phyloP scores from a whole-genome alignment of 2,113 vertebrate species.

The Solea senegalensis region DNA sequence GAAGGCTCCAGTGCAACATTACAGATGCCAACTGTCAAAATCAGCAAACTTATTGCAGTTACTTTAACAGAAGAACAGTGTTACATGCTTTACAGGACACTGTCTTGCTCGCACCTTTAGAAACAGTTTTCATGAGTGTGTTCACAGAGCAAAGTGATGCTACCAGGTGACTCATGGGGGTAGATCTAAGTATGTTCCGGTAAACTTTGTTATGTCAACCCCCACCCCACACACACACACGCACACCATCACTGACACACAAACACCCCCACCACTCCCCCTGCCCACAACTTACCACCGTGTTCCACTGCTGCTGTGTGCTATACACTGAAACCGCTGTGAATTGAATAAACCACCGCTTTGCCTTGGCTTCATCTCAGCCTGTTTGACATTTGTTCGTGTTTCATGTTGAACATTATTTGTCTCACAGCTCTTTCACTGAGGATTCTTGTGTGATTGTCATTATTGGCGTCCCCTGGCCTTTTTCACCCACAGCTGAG shows the following conservation, averaged over 20 bases:
- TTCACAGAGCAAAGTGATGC: not conserved
- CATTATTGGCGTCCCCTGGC: too few relatives aligned
- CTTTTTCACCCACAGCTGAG: too few relatives aligned
- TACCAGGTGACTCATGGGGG: slow-evolving; percentile 44
- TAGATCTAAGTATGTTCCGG: slow-evolving; percentile 22
- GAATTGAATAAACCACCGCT: not conserved
- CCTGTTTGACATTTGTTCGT: slow-evolving; percentile 23
- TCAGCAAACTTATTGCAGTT: too few relatives aligned
- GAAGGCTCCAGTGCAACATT: too few relatives aligned
- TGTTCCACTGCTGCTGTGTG: slow-evolving; percentile 18
- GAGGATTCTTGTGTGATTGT: too few relatives aligned
- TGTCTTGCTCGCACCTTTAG: too few relatives aligned
- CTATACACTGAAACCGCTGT: not conserved
- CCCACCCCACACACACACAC: slow-evolving; percentile 7
- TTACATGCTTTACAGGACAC: too few relatives aligned
- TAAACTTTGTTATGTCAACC: slow-evolving; percentile 46
- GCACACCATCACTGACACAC: not conserved
- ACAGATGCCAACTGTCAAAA: too few relatives aligned
- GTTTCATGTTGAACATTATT: too few relatives aligned
- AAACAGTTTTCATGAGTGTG: too few relatives aligned
- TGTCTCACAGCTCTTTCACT: too few relatives aligned
- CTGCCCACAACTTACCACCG: not conserved
- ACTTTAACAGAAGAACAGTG: too few relatives aligned
- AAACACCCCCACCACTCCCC: slow-evolving; percentile 1
- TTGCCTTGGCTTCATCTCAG: slow-evolving; percentile 7